These are phyloP conservation scores for Fregata magnificens DNA, from an alignment of 2,113 vertebrate genomes.

Conservation along the genomic window DNA sequence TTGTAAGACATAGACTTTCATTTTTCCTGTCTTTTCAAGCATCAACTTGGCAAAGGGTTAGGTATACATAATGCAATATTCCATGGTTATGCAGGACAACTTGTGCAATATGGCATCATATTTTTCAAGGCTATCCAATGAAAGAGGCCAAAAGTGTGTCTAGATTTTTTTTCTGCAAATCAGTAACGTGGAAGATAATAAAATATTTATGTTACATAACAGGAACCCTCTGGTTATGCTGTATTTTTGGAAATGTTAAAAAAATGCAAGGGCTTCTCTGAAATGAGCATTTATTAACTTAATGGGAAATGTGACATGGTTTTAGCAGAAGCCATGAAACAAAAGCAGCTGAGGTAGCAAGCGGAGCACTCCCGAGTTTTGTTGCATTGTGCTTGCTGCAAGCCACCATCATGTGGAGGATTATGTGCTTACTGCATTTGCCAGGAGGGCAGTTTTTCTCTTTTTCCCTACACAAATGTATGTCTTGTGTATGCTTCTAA, in stretches of 20 bases:
- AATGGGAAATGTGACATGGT: not conserved
- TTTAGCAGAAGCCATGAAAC: not conserved
- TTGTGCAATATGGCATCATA: not conserved
- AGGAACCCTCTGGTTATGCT: constrained; percentile 22
- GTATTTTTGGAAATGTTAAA: constrained; percentile 46
- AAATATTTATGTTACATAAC: constrained; percentile 53
- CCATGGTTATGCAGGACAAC: not conserved
- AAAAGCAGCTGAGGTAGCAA: not conserved
- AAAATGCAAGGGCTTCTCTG: not conserved
- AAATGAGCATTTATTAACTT: constrained; percentile 8
- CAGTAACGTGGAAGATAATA: constrained; percentile 28
- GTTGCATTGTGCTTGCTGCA: not conserved
- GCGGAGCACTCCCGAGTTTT: not conserved
- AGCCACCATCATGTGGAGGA: not conserved
- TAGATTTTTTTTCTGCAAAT: not conserved
- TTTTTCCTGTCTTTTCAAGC: not conserved
- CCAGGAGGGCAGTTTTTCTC: not conserved
- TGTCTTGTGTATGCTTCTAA: not conserved
- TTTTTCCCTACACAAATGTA: not conserved
- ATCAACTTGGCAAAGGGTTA: not conserved
- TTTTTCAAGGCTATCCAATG: not conserved
- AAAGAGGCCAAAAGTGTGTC: not conserved
- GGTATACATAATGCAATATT: not conserved
- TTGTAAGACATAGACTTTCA: not conserved
- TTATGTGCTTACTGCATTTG: not conserved